A percentile compares a stretch with the other conserved stretches of the same genome.
phyloP scores from a whole-genome alignment of 1,140 invertebrate species.

The Spodoptera litura region DNA sequence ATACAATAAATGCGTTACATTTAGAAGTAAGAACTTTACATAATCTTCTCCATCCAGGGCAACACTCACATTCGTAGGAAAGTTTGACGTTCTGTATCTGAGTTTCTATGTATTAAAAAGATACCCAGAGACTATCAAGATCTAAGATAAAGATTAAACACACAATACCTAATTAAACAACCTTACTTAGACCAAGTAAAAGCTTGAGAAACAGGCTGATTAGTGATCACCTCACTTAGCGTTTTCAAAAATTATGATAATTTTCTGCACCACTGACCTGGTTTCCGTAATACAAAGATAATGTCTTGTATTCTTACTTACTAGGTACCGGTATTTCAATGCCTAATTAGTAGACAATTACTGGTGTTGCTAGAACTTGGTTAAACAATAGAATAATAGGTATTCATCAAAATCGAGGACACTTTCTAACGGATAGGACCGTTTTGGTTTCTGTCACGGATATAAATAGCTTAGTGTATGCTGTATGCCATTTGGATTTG shows the following conservation, averaged over 20 bases:
- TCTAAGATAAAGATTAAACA: no score
- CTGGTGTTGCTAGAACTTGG: neutral
- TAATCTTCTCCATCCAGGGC: no score
- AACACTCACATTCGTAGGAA: no score
- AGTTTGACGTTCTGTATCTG: no score
- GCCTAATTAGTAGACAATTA: conserved; percentile 36
- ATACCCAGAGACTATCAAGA: no score
- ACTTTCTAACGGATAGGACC: conserved; percentile 35
- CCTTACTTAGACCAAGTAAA: no score
- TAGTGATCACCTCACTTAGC: neutral
- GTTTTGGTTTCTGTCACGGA: conserved; percentile 11
- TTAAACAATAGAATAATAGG: conserved; percentile 34
- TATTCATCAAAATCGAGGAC: conserved; percentile 16
- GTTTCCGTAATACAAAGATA: conserved; percentile 9
- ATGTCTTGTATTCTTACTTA: neutral
- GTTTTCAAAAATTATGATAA: neutral
- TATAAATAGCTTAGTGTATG: conserved; percentile 1
- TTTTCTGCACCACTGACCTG: neutral
- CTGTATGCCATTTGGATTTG: neutral
- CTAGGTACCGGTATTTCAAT: conserved; percentile 22
- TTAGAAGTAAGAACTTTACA: no score
- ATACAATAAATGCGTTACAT: no score
- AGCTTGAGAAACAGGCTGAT: no score
- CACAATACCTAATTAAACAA: no score
- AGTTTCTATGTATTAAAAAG: no score